A percentile compares a stretch with the other conserved stretches of the same genome.
Evolutionary conservation across 2,797 vertebrate genomes (phyloP).

Genomic region (Lacerta agilis): DNA sequence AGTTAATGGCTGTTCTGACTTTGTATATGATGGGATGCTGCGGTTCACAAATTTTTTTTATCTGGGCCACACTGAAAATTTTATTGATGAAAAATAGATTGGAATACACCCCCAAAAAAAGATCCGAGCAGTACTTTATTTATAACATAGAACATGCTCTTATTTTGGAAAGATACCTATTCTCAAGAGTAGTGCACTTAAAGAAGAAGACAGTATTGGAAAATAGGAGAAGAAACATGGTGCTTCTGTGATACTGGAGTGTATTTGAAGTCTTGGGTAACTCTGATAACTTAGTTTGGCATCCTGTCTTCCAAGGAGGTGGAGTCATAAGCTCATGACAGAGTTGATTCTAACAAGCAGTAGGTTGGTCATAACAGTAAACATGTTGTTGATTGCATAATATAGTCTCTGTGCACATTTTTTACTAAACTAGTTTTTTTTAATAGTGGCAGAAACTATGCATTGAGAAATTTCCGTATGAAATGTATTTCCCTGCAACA

Average conservation of each 20-base stretch:
- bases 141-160: no score
- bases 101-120: no score
- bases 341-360: conserved; percentile 33
- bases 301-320: conserved; percentile 3
- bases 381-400: neutral
- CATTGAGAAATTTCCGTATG: neutral
- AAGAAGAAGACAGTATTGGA: no score
- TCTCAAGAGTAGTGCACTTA: no score
- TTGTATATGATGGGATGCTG: no score
- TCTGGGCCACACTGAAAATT: no score
- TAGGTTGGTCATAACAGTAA: neutral
- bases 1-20: no score
- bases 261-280: neutral
- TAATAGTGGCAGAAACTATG: neutral
- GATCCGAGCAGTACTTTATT: no score
- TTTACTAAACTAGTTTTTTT: neutral
- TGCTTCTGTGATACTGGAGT: neutral
- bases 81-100: no score
- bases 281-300: neutral
- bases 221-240: neutral
- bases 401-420: neutral
- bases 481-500: neutral
- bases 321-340: neutral
- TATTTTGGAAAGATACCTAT: no score
- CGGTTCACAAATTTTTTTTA: no score